phyloP scores from a whole-genome alignment of 1,140 invertebrate species.

The Venturia canescens region DNA sequence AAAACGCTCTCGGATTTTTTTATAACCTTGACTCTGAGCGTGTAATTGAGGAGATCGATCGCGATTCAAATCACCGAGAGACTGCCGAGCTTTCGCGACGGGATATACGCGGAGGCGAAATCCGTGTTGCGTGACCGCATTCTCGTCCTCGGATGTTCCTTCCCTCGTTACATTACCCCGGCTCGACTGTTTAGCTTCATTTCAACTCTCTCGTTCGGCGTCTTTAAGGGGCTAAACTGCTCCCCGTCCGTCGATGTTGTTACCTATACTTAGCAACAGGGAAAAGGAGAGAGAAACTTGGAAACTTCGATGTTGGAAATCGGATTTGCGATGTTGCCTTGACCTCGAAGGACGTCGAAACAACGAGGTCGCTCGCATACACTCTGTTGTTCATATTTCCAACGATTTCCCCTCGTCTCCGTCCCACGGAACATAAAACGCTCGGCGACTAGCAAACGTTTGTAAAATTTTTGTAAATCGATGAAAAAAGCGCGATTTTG shows the following conservation, averaged over 20 bases:
- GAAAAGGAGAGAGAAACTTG: background rate
- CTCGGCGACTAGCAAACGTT: too few species aligned
- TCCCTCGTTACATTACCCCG: slow-evolving; percentile 5
- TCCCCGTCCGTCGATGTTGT: background rate
- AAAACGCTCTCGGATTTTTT: background rate
- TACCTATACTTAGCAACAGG: background rate
- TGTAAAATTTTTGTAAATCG: background rate
- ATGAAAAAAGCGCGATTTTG: background rate
- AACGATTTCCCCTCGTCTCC: background rate
- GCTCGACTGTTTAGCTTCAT: background rate
- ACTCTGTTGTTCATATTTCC: background rate
- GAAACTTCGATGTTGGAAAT: background rate
- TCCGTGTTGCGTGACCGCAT: slow-evolving; percentile 50
- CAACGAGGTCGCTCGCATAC: slow-evolving; percentile 1
- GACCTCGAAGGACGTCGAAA: background rate
- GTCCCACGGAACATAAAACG: background rate
- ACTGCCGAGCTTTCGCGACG: background rate
- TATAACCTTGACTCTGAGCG: slow-evolving; percentile 60
- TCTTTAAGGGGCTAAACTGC: slow-evolving; percentile 7
- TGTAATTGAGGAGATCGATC: slow-evolving; percentile 61
- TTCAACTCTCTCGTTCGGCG: slow-evolving; percentile 21
- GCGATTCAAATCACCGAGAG: slow-evolving; percentile 56
- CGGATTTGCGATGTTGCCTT: background rate
- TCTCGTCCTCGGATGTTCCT: slow-evolving; percentile 44
- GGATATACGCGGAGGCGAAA: slow-evolving; percentile 19